Evolutionary conservation across 1,140 invertebrate species (phyloP), one percentile per base, ranked within the genome.

Genomic region (Ceratina australensis): DNA sequence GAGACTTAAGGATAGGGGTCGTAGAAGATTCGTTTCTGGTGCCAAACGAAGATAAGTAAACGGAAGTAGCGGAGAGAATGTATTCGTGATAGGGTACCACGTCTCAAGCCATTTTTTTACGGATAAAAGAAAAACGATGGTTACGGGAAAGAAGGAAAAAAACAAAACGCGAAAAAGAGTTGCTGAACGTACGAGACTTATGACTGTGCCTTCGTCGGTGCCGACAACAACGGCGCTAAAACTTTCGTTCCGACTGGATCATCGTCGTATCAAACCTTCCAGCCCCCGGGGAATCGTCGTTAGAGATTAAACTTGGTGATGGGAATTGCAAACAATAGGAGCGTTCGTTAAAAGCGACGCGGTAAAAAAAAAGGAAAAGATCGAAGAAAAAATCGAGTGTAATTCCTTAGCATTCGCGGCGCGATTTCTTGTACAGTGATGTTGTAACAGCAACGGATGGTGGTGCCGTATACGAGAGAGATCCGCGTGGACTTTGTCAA

Each of bases 181-280:
- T 87, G 79, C 80, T 81, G 79, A 87, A 88, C 84, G 76, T 83
- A 88, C 85, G 85, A 90, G 86, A 90, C 87, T 90, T 90, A 89
- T 85, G 84, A 90, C 86, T 90, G 91, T 92, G 91, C 91, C 91
- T 92, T 92, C 85, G 88, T 91, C 89, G 87, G 86, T 89, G 86
- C 79, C 85, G 82, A 77, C 81, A 79, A 79, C 81, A 86, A 81
- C 80, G 81, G 80, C 84, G 84, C 78, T 87, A 68, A 52, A 68
- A 81, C 74, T 82, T 82, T 83, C 85, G 77, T 80, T 80, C 78
- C 80, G 86, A 83, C 83, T 86, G 87, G 85, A 86, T 84, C 85
- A 79, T 87, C 87, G 71, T 82, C 79, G 81, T 78, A 26, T 57
- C 10, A 42, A n/a, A 42, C 33, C 33, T 81, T 64, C 87, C 73